Conservation (phyloP, 2,113 vertebrate genomes). For the Eclectus roratus region DNA sequence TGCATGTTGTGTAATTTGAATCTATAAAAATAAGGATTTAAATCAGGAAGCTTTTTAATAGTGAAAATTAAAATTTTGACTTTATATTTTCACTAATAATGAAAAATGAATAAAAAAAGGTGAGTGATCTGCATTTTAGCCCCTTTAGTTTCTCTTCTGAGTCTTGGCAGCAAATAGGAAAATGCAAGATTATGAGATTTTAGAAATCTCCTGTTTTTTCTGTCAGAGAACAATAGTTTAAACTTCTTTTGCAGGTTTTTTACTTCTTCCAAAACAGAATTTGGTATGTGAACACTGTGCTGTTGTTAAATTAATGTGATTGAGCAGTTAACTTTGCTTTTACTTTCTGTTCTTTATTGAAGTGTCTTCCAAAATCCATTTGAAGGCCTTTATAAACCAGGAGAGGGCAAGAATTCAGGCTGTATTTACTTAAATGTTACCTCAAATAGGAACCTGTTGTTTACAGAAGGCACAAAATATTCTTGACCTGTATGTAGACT, state of each 20-base stretch:
- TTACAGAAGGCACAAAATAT: background rate
- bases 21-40: background rate
- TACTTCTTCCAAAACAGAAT: background rate
- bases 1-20: background rate
- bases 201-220: background rate
- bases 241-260: background rate
- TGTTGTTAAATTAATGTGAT: background rate
- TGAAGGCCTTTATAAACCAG: background rate
- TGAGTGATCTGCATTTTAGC: background rate
- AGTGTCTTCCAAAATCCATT: background rate
- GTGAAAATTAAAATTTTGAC: background rate
- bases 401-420: background rate
- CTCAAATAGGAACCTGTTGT: background rate
- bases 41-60: background rate
- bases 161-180: background rate
- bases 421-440: background rate
- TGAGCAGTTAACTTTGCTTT: background rate
- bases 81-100: background rate
- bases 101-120: background rate
- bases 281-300: background rate
- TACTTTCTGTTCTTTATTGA: background rate
- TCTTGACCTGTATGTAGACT: background rate
- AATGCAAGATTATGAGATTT: background rate
- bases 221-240: background rate
- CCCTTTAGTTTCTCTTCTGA: background rate